Base-by-base conservation (phyloP, 2,797 vertebrate species). In the Bucorvus abyssinicus region DNA sequence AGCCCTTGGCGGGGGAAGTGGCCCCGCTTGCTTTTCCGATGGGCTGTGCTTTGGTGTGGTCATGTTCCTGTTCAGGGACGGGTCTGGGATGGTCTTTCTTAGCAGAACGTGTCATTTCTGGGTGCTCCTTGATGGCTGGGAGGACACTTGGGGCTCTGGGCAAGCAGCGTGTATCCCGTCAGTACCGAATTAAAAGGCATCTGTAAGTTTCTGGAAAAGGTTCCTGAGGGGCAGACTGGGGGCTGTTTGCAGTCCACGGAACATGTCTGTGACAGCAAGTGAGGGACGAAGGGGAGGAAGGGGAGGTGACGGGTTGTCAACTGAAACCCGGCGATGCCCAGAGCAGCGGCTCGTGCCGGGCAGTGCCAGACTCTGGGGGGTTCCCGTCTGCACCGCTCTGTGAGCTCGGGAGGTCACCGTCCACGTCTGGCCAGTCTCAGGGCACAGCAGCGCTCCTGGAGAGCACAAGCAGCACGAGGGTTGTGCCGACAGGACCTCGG, bases 311-410 rank as follows among this genome's bases (percentile, higher is more conserved):
- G 6, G 40, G 22, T 55, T 5, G 20, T 32, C 23, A 7, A 45
- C 40, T 8, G 8, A 38, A 27, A 4, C 24, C 34, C 76, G 14
- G 27, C 13, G n/a, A 14, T 1, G 11, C 14, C 1, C 1, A 3
- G 70, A n/a, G 8, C 21, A 38, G 34, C 1, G 12, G 22, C 63
- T 42, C 1, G 0, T 47, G 40, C 30, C 40, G 40, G 32, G 8
- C 5, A 2, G 59, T 18, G 59, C 5, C 34, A 5, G 22, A 2
- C 36, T 57, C 47, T 3, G 3, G 36, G 2, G 40, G 70, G 18
- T 27, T 27, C 61, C 2, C 49, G 6, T 21, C 49, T 7, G 1
- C 22, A 2, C 17, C 0, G 2, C 14, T 34, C 20, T 34, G 29
- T 23, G 4, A 8, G 10, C 14, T 17, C 6, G 34, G 5, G 34